phyloP scores from a whole-genome alignment of 2,113 vertebrate genomes.

The Ceyx margarethae region DNA sequence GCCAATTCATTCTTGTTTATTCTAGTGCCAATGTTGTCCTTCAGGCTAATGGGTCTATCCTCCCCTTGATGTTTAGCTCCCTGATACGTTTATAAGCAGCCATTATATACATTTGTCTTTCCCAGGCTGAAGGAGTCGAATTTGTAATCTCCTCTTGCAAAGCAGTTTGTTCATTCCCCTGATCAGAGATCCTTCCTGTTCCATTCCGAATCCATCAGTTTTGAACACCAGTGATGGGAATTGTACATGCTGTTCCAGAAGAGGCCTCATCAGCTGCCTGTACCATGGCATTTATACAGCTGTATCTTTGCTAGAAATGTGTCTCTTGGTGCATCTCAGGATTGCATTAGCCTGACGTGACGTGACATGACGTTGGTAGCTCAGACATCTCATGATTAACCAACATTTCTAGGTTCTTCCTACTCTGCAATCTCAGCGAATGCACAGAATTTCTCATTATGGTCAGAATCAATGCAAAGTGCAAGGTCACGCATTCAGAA shows the following conservation, averaged over 20 bases:
- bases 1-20: background rate
- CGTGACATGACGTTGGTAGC: background rate
- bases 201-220: background rate
- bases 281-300: background rate
- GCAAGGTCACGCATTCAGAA: background rate
- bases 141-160: background rate
- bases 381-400: background rate
- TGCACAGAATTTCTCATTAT: background rate
- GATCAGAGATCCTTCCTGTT: background rate
- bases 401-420: background rate
- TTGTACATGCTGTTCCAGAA: background rate
- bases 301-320: background rate
- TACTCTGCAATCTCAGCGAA: background rate
- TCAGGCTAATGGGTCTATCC: background rate
- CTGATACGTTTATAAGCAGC: background rate
- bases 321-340: background rate
- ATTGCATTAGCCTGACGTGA: background rate
- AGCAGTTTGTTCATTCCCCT: background rate
- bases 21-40: background rate
- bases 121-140: background rate
- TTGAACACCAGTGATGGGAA: background rate
- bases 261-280: background rate
- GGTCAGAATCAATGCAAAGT: background rate
- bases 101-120: background rate
- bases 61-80: background rate